Base-by-base conservation (phyloP, 2,888 invertebrate species). In the Cylloceria caligata region DNA sequence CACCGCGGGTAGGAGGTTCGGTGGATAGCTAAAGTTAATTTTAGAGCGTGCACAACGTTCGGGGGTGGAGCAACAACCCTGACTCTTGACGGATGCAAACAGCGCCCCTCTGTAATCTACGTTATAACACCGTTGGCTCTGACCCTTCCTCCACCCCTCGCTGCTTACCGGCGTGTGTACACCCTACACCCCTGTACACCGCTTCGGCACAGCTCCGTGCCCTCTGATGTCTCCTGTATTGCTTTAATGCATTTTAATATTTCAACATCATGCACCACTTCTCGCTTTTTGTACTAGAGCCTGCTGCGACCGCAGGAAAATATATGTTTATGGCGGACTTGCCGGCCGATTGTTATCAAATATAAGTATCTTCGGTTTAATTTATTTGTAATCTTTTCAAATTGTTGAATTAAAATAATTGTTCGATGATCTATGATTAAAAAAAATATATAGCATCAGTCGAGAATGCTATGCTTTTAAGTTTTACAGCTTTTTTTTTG, bases 51-150 rank as follows among this genome's bases (percentile, higher is more conserved):
- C 82, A 79, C 65, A 68, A 64, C 21, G 81, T 64, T 65, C 13
- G 72, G 67, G 36, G 73, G 36, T 3, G 49, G 19, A 65, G 57
- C 60, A 72, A 68, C 68, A 68, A 62, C 47, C 74, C 74, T 78
- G 60, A 79, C 82, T 79, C 82, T 82, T 79, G 82, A 79, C 79
- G 79, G 79, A 82, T 79, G 82, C 75, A 82, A 82, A 82, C 79
- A 79, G 78, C 79, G 60, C 82, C 82, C 79, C 79, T 82, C 82
- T 82, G 75, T 79, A 82, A 79, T 82, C 82, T 82, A 82, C 82
- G 75, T 79, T 65, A 75, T 79, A 79, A 79, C 74, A 74, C 77
- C 74, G 74, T 74, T 49, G 47, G 62, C 62, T 68, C 67, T 45
- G 19, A 24, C 60, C 34, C 27, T 9, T 27, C 7, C n/a, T 36